Conservation (phyloP, 2,797 vertebrate genomes). For the Arctocebus calabarensis region DNA sequence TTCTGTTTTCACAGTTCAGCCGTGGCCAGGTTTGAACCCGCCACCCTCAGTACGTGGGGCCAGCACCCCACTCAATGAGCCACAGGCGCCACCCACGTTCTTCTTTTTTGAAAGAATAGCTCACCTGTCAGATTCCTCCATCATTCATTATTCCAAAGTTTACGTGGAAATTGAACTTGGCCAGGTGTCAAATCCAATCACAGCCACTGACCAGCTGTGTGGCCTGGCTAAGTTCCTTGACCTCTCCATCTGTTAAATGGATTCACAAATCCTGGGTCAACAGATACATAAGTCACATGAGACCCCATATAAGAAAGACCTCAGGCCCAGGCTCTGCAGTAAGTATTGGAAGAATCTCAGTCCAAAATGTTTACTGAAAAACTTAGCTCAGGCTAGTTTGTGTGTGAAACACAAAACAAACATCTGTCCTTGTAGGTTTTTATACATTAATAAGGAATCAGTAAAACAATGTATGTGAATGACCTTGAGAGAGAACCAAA, state of each 20-base stretch:
- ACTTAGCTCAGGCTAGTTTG: background rate
- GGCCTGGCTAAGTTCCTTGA: background rate
- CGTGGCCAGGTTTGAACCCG: no score
- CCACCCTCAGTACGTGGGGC: no score
- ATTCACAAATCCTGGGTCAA: background rate
- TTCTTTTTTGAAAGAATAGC: constrained; percentile 3
- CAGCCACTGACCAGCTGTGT: background rate
- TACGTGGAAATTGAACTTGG: background rate
- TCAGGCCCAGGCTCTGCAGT: background rate
- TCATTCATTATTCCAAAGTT: background rate
- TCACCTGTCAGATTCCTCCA: background rate
- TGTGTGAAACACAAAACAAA: background rate
- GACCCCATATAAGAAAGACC: background rate
- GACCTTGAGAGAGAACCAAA: background rate
- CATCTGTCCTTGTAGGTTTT: background rate
- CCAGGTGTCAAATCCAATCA: background rate
- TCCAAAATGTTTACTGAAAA: background rate
- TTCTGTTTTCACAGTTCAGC: no score
- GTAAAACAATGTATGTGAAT: background rate
- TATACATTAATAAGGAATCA: background rate
- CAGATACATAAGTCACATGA: background rate
- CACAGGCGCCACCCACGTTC: background rate
- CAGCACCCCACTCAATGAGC: no score
- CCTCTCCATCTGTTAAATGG: background rate
- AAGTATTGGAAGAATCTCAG: background rate